phyloP scores from a whole-genome alignment of 2,113 vertebrate genomes.

The Chauna torquata region DNA sequence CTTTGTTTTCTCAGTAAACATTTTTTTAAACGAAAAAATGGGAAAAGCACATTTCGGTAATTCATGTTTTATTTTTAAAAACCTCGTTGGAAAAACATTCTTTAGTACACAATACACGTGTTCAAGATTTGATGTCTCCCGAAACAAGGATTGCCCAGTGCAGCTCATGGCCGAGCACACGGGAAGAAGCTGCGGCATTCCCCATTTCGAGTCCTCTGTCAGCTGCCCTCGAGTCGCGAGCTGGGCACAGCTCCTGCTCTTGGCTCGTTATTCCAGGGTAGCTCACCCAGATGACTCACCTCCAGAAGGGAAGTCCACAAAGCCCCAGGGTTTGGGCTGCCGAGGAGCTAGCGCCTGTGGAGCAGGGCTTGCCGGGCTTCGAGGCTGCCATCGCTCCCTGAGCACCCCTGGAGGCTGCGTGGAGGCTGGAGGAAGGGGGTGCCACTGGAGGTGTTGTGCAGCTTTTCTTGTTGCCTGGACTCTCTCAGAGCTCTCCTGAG shows the following conservation, averaged over 20 bases:
- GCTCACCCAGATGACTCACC: not conserved
- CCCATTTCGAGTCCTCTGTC: not conserved
- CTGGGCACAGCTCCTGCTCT: not conserved
- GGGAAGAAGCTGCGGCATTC: not conserved
- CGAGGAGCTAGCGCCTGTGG: not conserved
- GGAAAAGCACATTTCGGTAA: not conserved
- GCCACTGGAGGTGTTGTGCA: not conserved
- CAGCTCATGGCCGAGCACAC: not conserved
- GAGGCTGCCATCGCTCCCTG: accelerated
- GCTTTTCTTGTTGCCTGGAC: not conserved
- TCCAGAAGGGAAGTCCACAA: not conserved
- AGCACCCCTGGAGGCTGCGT: not conserved
- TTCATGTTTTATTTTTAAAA: not conserved
- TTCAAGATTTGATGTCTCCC: not conserved
- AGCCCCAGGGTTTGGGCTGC: not conserved
- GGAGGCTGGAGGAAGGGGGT: not conserved
- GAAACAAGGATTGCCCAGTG: not conserved
- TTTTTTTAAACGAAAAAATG: not conserved
- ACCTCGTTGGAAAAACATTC: not conserved
- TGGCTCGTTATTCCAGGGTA: not conserved
- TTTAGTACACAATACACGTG: not conserved
- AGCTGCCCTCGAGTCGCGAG: not conserved
- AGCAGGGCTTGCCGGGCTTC: not conserved
- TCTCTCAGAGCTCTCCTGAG: not conserved
- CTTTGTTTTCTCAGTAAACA: not conserved